phyloP scores from a whole-genome alignment of 2,113 vertebrate genomes.

The Entomyzon cyanotis region DNA sequence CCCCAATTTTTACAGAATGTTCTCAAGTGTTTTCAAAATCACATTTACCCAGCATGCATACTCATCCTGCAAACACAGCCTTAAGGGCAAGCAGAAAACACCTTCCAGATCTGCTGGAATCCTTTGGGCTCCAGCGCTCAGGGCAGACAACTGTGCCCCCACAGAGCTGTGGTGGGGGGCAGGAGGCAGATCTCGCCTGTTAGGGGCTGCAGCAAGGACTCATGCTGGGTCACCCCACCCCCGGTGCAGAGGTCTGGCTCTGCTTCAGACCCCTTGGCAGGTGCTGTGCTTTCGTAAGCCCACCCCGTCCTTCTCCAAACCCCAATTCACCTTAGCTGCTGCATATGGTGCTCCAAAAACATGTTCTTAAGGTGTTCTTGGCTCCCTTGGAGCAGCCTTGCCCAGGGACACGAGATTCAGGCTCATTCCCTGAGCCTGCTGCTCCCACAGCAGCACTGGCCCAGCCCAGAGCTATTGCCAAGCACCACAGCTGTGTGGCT shows the following conservation, averaged over 20 bases:
- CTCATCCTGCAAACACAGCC: background rate
- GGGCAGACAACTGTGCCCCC: fast-evolving
- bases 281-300: background rate
- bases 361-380: fast-evolving
- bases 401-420: background rate
- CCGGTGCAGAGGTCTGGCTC: background rate
- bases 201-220: fast-evolving
- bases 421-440: background rate
- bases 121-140: background rate
- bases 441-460: background rate
- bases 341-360: background rate
- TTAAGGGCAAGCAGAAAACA: background rate
- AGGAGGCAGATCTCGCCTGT: background rate
- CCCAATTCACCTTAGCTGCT: background rate
- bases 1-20: background rate
- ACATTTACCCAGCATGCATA: background rate
- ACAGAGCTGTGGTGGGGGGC: background rate
- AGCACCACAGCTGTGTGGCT: fast-evolving
- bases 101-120: background rate
- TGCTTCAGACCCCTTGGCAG: background rate
- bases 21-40: background rate
- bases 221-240: background rate
- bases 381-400: background rate
- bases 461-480: background rate
- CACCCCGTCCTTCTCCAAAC: background rate